A percentile compares a stretch with the other conserved stretches of the same genome.
Evolutionary conservation across 2,113 vertebrate genomes (phyloP).

Genomic region (Pteropus alecto): DNA sequence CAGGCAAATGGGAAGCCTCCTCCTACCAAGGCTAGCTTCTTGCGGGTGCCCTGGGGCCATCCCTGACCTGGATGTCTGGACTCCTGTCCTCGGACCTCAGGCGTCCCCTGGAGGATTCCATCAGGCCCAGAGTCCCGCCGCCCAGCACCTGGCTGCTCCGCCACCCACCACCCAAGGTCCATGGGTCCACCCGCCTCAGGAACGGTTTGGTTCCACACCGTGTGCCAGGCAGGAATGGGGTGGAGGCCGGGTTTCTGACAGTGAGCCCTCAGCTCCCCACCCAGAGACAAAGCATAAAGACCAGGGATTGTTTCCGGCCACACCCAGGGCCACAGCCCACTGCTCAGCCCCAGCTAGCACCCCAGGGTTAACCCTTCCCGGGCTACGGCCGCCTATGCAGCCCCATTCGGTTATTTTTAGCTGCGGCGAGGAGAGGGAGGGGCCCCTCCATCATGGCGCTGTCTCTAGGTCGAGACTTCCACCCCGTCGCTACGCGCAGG

Average conservation of each 20-base stretch:
- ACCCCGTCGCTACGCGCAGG: background rate
- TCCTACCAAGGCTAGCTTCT: background rate
- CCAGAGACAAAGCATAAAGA: constrained; percentile 14
- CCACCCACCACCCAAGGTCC: background rate
- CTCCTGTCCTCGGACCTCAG: background rate
- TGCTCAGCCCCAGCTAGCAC: background rate
- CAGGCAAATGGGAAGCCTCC: background rate
- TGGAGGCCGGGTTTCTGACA: background rate
- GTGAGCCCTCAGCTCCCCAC: background rate
- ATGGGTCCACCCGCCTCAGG: background rate
- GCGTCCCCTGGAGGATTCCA: background rate
- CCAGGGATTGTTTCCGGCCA: constrained; percentile 66
- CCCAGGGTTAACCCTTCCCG: constrained; percentile 64
- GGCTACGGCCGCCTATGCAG: background rate
- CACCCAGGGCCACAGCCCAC: constrained; percentile 6
- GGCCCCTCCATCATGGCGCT: constrained; percentile 74
- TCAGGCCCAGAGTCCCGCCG: background rate
- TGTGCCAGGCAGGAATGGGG: background rate
- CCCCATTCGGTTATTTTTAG: constrained; percentile 42
- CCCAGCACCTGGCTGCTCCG: background rate
- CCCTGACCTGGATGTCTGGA: background rate
- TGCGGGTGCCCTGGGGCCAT: background rate
- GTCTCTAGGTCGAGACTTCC: constrained; percentile 4
- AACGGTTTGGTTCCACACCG: background rate
- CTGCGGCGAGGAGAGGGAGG: background rate